phyloP scores from a whole-genome alignment of 2,797 vertebrate species.

The Falco novaeseelandiae region DNA sequence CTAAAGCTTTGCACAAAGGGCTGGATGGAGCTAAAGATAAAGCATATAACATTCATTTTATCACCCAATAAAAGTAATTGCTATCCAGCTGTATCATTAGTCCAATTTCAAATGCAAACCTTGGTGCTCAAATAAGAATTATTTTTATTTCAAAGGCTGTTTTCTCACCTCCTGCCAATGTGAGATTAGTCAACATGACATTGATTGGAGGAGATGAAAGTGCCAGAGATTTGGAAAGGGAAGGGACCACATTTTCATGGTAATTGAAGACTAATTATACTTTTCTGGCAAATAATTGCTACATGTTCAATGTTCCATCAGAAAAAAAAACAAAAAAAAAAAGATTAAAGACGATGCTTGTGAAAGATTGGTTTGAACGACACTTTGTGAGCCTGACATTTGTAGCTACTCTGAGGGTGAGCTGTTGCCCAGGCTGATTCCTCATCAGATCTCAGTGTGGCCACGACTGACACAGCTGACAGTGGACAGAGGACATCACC shows the following conservation, averaged over 20 bases:
- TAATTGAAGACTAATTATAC: conserved; percentile 23
- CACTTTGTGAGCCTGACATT: background rate
- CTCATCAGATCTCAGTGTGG: background rate
- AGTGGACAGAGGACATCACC: background rate
- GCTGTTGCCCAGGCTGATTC: background rate
- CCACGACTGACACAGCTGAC: background rate
- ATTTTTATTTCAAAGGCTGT: background rate
- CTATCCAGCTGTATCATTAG: background rate
- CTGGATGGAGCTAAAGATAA: background rate
- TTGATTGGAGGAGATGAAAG: background rate
- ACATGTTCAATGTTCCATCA: background rate
- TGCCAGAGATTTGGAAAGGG: background rate
- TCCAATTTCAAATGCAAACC: background rate
- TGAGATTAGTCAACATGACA: background rate
- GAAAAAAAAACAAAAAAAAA: background rate
- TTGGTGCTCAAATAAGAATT: background rate
- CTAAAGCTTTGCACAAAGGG: background rate
- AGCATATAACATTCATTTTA: background rate
- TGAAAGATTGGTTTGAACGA: background rate
- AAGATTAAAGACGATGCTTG: background rate
- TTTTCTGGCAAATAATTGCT: background rate
- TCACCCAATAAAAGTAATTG: background rate
- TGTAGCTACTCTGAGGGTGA: background rate
- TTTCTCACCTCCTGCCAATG: background rate
- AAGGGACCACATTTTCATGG: background rate